Evolutionary conservation across 2,888 invertebrate genomes (phyloP).

Genomic region (Anorthoa munda): DNA sequence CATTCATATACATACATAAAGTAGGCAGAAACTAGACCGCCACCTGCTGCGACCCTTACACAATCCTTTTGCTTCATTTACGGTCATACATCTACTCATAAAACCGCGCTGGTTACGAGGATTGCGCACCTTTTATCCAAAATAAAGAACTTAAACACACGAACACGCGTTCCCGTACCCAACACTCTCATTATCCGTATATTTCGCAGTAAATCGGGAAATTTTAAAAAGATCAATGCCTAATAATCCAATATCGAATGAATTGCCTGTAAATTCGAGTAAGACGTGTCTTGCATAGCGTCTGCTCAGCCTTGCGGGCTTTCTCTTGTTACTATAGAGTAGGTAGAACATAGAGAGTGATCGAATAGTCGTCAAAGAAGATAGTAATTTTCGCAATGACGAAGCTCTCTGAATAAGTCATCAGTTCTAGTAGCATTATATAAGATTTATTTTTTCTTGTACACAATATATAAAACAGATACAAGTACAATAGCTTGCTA

Average conservation of each 20-base stretch:
- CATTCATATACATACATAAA: no score
- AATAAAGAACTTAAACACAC: background rate
- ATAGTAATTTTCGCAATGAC: background rate
- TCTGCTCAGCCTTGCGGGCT: slow-evolving; percentile 22
- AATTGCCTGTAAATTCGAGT: slow-evolving; percentile 89
- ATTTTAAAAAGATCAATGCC: slow-evolving; percentile 89
- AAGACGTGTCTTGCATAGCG: slow-evolving; percentile 82
- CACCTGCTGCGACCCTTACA: no score
- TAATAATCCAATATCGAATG: slow-evolving; percentile 90
- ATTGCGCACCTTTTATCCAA: background rate
- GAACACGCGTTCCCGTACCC: slow-evolving; percentile 20
- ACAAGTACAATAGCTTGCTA: no score
- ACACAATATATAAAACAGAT: no score
- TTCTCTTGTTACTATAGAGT: slow-evolving; percentile 40
- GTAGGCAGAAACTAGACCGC: no score
- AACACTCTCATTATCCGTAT: slow-evolving; percentile 16
- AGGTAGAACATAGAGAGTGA: slow-evolving; percentile 13
- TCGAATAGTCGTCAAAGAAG: background rate
- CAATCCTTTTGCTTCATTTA: no score
- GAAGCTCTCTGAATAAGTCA: background rate
- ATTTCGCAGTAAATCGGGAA: slow-evolving; percentile 66
- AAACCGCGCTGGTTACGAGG: no score
- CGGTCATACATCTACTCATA: no score
- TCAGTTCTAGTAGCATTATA: background rate
- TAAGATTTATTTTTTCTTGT: background rate